Evolutionary conservation across 1,140 invertebrate species (phyloP), one percentile per base, ranked within the genome.

Genomic region (Leptinotarsa defecta): DNA sequence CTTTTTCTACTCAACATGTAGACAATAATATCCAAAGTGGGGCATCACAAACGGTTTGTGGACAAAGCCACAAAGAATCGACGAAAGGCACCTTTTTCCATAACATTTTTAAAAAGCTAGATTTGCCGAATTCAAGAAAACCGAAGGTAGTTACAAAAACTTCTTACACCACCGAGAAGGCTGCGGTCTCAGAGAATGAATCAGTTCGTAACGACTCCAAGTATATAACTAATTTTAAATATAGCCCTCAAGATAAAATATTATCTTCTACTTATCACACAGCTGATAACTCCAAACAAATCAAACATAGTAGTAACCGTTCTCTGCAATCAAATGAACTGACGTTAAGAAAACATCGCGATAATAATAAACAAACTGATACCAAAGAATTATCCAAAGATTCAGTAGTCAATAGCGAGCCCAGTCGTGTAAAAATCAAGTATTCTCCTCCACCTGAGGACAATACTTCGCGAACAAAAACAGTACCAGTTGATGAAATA

Each of bases 391-490:
- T 48, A 49, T 24, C 68, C 68, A 75, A 75, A 75, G 74, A 74
- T 22, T 17, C 15, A 62, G 4, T 24, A 61, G 27, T 61, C 52
- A 20, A 67, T 15, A 20, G 61, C 17, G 71, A 65, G 48, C 19
- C n/a, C n/a, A 20, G 13, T 67, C 78, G 73, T 19, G 27, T 57
- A 4, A 79, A 77, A 76, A 79, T 74, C 13, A 79, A 79, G 34
- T 79, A 79, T 43, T 77, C 76, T 65, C 78, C 76, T n/a, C 76
- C 78, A 19, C 78, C 78, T 17, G 77, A 76, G 22, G 48, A 70
- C 61, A 15, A 65, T 27, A 48, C 27, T 43, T 49, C 19, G 20
- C 15, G 19, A 71, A 74, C 49, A 48, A 20, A 19, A 48, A 62
- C 48, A 67, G 52, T 24, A 43, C 15, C 57, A 24, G 48, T 22